Percentiles rank a stretch among this genome's conserved stretches.
Evolutionary conservation across 2,797 vertebrate species (phyloP).

Genomic region (Clarias platycephalus): DNA sequence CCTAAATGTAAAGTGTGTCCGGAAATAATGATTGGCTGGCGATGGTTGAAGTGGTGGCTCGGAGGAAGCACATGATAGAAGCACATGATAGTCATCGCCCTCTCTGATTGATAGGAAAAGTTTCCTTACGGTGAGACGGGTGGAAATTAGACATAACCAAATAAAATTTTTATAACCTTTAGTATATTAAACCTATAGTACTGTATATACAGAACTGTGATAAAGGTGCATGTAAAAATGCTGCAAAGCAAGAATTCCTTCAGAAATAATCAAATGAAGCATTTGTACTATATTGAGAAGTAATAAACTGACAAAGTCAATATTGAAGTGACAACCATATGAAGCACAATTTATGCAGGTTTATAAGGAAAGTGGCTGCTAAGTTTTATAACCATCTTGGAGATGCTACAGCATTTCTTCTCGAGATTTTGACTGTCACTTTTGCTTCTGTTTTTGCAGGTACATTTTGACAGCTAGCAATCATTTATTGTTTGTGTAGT

Average conservation of each 20-base stretch:
- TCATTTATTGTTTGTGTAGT: not conserved
- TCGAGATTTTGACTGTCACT: not conserved
- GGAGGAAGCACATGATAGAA: too few relatives aligned
- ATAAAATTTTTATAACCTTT: too few relatives aligned
- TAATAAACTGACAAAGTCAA: not conserved
- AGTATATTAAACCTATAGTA: not conserved
- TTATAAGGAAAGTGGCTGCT: not conserved
- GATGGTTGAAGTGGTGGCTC: too few relatives aligned
- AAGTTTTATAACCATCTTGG: not conserved
- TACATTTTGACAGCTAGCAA: not conserved
- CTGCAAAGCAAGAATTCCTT: not conserved
- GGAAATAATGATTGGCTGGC: too few relatives aligned
- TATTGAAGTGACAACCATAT: too few relatives aligned
- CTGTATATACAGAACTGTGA: not conserved
- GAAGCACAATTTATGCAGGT: not conserved
- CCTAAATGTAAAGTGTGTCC: too few relatives aligned
- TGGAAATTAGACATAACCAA: too few relatives aligned
- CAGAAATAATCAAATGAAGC: not conserved
- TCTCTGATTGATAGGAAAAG: too few relatives aligned
- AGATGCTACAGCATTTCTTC: not conserved
- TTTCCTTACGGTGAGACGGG: too few relatives aligned
- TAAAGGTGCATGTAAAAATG: not conserved
- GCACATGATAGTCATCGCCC: too few relatives aligned
- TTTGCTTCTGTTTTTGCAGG: not conserved
- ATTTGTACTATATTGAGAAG: not conserved